These are phyloP conservation scores for Dusona sp. DNA, from an alignment of 2,888 invertebrate species.

Conservation along the genomic window DNA sequence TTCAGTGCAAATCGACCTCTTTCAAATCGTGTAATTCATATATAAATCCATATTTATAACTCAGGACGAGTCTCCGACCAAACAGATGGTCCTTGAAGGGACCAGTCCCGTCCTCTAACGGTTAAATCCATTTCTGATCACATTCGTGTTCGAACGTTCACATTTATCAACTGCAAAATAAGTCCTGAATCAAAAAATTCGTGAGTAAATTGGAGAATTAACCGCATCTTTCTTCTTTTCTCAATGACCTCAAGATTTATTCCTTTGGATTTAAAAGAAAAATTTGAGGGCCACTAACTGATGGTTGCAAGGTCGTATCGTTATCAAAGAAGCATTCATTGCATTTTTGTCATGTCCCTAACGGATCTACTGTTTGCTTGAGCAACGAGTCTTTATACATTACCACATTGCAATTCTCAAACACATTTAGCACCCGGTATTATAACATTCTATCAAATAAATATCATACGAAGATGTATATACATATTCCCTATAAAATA, in stretches of 20 bases:
- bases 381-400: slow-evolving; percentile 40
- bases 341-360: neutral
- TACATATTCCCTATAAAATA: slow-evolving; percentile 17
- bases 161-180: too few species aligned
- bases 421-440: slow-evolving; percentile 57
- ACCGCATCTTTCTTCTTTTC: neutral
- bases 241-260: neutral
- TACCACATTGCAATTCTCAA: slow-evolving; percentile 44
- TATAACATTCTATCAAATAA: slow-evolving; percentile 14
- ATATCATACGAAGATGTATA: slow-evolving; percentile 21
- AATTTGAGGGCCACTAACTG: neutral
- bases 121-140: neutral
- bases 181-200: too few species aligned
- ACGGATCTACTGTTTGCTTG: slow-evolving; percentile 49
- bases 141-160: neutral
- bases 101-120: too few species aligned
- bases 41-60: too few species aligned
- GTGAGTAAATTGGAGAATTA: too few species aligned
- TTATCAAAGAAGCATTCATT: slow-evolving; percentile 21
- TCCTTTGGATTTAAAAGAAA: neutral
- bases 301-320: neutral
- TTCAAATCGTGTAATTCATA: too few species aligned
- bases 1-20: too few species aligned
- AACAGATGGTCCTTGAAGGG: too few species aligned
- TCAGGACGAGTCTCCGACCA: too few species aligned